Conservation (phyloP, 1,140 invertebrate genomes). For the Panonychus citri region DNA sequence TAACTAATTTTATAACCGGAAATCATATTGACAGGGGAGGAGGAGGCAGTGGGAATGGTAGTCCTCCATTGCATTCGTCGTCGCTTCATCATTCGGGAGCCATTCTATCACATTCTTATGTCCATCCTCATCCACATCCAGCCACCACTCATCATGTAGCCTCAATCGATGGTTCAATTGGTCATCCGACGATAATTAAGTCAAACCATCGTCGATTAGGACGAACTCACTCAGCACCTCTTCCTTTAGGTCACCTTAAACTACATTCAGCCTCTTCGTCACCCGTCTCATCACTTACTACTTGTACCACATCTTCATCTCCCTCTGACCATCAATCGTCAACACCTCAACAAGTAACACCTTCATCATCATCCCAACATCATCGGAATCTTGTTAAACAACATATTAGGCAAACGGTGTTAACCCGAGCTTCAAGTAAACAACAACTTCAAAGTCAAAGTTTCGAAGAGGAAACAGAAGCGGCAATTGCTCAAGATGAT, state of each 20-base stretch:
- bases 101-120: too few relatives aligned
- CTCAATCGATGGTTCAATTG: too few relatives aligned
- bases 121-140: too few relatives aligned
- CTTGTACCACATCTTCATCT: conserved; percentile 22
- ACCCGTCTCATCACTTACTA: conserved; percentile 27
- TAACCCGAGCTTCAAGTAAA: conserved; percentile 46
- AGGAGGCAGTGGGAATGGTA: too few relatives aligned
- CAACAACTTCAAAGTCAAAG: conserved; percentile 30
- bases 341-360: background rate
- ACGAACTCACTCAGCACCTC: conserved; percentile 71
- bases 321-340: background rate
- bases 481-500: conserved; percentile 28
- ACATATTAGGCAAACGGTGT: conserved; percentile 67
- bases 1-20: too few relatives aligned
- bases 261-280: conserved; percentile 31
- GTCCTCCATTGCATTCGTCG: too few relatives aligned
- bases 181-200: conserved; percentile 25
- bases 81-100: too few relatives aligned
- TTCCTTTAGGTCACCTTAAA: conserved; percentile 81
- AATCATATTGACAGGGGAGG: too few relatives aligned
- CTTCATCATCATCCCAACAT: conserved; percentile 23
- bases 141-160: too few relatives aligned
- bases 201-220: conserved; percentile 51
- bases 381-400: conserved; percentile 48
- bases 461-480: conserved; percentile 34